phyloP scores from a whole-genome alignment of 1,140 invertebrate species.

The Orchestia grillus region DNA sequence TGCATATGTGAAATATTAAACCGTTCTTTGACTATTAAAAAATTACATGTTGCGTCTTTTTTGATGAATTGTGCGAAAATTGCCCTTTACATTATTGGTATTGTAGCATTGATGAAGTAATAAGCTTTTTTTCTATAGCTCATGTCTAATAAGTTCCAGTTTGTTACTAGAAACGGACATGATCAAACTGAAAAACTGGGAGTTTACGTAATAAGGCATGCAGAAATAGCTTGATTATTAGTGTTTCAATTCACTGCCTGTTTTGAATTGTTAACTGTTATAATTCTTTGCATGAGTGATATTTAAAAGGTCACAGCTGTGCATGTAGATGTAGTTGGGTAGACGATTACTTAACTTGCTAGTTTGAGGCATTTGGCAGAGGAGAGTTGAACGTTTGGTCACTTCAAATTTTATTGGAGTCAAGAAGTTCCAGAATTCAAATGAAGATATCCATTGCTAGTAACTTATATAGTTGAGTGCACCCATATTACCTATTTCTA shows the following conservation, averaged over 20 bases:
- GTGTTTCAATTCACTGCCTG: neutral
- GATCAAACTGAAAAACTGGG: neutral
- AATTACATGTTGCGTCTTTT: neutral
- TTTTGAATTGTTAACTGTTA: neutral
- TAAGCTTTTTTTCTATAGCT: neutral
- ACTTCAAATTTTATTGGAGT: neutral
- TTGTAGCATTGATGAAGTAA: no score
- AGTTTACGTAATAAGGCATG: neutral
- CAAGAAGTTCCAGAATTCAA: neutral
- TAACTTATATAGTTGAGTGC: neutral
- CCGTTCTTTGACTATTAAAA: no score
- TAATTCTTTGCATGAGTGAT: neutral
- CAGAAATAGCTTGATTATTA: neutral
- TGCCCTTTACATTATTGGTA: no score
- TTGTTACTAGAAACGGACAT: neutral
- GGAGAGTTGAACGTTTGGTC: neutral
- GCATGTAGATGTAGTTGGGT: neutral
- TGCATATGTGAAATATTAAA: no score
- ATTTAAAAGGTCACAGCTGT: neutral
- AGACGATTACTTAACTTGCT: neutral
- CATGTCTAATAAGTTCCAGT: neutral
- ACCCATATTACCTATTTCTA: neutral
- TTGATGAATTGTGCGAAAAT: neutral
- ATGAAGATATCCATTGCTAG: neutral
- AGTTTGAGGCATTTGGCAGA: neutral